These are phyloP conservation scores for Nannoperca obscura DNA, from an alignment of 2,797 vertebrate genomes.

Conservation along the genomic window DNA sequence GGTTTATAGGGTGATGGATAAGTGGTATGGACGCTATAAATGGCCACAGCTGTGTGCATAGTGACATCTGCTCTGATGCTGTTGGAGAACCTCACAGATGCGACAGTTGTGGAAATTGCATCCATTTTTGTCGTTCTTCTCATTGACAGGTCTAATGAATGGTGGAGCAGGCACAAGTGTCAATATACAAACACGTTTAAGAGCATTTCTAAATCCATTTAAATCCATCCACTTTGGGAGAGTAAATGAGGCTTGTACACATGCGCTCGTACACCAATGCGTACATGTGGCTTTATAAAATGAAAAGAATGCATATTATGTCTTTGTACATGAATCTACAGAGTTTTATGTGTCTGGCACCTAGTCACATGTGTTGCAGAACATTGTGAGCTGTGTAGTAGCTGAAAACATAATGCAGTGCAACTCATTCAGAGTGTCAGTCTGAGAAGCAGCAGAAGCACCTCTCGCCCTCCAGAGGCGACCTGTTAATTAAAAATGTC, in stretches of 20 bases:
- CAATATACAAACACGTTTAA: not conserved
- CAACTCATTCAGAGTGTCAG: slow-evolving; percentile 25
- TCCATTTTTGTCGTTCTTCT: not conserved
- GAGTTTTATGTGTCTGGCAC: not conserved
- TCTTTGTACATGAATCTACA: not conserved
- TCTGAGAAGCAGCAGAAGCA: slow-evolving; percentile 23
- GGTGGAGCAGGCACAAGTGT: not conserved
- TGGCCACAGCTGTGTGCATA: not conserved
- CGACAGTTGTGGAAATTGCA: not conserved
- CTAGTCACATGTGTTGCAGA: not conserved
- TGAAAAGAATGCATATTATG: not conserved
- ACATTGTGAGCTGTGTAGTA: not conserved
- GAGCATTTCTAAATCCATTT: not conserved
- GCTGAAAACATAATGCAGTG: slow-evolving; percentile 8
- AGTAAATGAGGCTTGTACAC: not conserved
- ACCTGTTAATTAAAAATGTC: slow-evolving; percentile 72
- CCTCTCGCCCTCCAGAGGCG: slow-evolving; percentile 50
- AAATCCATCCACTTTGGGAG: not conserved
- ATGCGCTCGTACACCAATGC: not conserved
- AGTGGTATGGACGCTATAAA: not conserved
- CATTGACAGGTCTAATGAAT: not conserved
- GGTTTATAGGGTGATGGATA: not conserved
- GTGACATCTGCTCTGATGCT: not conserved
- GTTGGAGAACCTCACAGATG: not conserved
- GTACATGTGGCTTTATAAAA: not conserved